Base-by-base conservation (phyloP, 2,113 vertebrate species). In the Callipepla squamata region DNA sequence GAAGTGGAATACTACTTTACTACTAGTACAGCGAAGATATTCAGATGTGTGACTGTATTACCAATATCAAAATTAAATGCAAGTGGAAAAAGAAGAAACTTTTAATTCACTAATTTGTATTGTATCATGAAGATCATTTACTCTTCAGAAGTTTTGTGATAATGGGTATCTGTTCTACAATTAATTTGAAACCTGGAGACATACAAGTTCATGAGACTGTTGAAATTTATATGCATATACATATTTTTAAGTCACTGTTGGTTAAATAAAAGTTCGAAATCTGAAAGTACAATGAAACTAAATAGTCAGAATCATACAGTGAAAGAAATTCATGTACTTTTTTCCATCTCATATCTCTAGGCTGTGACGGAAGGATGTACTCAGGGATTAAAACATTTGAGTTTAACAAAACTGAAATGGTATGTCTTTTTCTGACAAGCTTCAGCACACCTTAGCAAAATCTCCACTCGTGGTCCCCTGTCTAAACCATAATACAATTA, bases 401-500 rank as follows among this genome's bases (percentile, higher is more conserved):
- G 7, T 67, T 38, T 92, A 86, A 59, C 26, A n/a, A 47, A 42
- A 75, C 12, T n/a, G 65, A 90, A 69, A 70, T 0, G 77, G n/a
- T 28, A 76, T 26, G 21, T 22, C 80, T 62, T 86, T 62, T 90
- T 72, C 66, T 74, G 59, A 90, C 38, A 85, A 55, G 86, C 63
- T 90, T 88, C 59, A 69, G 26, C 0, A 0, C 68, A 34, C 26
- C 42, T 74, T 74, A 38, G 76, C 72, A 70, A 83, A 92, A 74
- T 83, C 30, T 83, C 42, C 34, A 19, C 42, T 88, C 53, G 40
- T 57, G 34, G 20, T 85, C 59, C 79, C 50, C 58, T 80, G 30
- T 74, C 77, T 87, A 57, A 61, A 74, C 73, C 63, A 63, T 85
- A 79, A 73, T 36, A 66, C 32, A 93, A 80, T 88, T 94, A 90